These are phyloP conservation scores for Amiota minor DNA, from an alignment of 2,888 invertebrate genomes.

Conservation along the genomic window DNA sequence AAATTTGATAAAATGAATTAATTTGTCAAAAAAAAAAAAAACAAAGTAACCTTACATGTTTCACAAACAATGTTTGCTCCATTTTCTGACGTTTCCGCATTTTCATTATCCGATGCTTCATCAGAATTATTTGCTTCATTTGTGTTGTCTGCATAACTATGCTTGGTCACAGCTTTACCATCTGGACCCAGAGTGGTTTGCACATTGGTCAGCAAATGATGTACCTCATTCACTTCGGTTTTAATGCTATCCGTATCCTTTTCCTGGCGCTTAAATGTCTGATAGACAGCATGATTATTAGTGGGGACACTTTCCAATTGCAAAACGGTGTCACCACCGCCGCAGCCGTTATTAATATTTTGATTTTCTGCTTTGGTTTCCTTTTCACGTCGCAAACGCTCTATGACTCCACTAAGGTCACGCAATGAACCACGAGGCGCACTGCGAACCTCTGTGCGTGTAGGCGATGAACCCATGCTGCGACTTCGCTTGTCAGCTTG, in stretches of 20 bases:
- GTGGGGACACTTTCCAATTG: slow-evolving; percentile 75
- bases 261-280: slow-evolving; percentile 75
- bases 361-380: slow-evolving; percentile 35
- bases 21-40: too few relatives aligned
- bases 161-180: slow-evolving; percentile 76
- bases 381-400: slow-evolving; percentile 72
- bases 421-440: slow-evolving; percentile 64
- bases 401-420: slow-evolving; percentile 77
- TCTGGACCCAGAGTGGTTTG: slow-evolving; percentile 79
- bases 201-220: slow-evolving; percentile 75
- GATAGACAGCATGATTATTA: slow-evolving; percentile 79
- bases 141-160: slow-evolving; percentile 40
- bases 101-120: slow-evolving; percentile 51
- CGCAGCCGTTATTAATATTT: neutral
- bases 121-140: slow-evolving; percentile 47
- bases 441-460: slow-evolving; percentile 53
- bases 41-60: slow-evolving; percentile 63
- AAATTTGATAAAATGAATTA: too few relatives aligned
- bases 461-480: slow-evolving; percentile 63
- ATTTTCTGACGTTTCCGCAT: slow-evolving; percentile 45
- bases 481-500: slow-evolving; percentile 56
- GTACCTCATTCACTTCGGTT: slow-evolving; percentile 77
- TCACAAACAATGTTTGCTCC: slow-evolving; percentile 61
- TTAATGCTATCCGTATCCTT: slow-evolving; percentile 77
- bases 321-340: slow-evolving; percentile 51